phyloP scores from a whole-genome alignment of 1,140 invertebrate genomes.

The Rhizoglyphus robini region DNA sequence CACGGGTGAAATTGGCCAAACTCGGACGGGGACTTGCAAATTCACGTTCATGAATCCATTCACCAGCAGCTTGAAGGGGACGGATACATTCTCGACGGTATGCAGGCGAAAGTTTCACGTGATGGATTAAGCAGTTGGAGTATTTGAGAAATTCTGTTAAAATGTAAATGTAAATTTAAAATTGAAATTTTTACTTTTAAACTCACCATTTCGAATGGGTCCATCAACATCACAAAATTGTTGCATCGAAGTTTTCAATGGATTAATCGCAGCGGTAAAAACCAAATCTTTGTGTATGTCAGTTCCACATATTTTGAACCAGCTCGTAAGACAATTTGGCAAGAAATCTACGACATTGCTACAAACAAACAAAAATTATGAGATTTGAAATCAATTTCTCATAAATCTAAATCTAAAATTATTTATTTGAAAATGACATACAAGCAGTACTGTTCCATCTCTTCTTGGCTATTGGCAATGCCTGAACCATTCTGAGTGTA shows the following conservation, averaged over 20 bases:
- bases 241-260: no score
- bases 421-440: no score
- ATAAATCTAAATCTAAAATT: no score
- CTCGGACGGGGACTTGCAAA: background rate
- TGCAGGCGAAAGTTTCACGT: background rate
- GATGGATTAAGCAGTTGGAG: background rate
- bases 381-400: background rate
- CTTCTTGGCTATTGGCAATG: background rate
- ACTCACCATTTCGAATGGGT: background rate
- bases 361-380: background rate
- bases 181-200: background rate
- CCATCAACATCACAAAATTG: background rate
- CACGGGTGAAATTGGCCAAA: background rate
- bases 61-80: background rate
- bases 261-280: no score
- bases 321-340: background rate
- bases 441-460: background rate
- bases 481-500: background rate
- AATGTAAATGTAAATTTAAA: background rate
- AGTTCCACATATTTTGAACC: background rate
- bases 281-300: background rate
- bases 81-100: background rate
- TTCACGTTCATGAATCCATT: background rate
- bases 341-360: background rate
- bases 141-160: background rate